Percentiles rank a stretch among this genome's conserved stretches.
Conservation (phyloP, 2,797 vertebrate species). For the Chaunax sp. region DNA sequence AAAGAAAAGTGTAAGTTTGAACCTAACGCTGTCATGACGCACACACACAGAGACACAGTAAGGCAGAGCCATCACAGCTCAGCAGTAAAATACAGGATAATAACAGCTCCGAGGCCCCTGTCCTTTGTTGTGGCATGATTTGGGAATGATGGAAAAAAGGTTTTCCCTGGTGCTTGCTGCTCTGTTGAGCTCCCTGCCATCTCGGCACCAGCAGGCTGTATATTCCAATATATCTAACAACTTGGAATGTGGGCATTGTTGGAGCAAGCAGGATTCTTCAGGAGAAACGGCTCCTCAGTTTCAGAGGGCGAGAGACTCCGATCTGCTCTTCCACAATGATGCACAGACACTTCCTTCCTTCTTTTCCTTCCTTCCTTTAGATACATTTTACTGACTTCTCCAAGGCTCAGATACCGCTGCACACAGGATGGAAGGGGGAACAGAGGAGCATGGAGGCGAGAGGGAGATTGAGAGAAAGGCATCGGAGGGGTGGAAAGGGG, state of each 20-base stretch:
- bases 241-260: slow-evolving; percentile 48
- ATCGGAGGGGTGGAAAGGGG: slow-evolving; percentile 44
- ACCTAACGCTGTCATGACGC: slow-evolving; percentile 50
- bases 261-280: slow-evolving; percentile 37
- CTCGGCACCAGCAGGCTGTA: slow-evolving; percentile 69
- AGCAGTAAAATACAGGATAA: slow-evolving; percentile 77
- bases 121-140: slow-evolving; percentile 83
- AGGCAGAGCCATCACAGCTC: slow-evolving; percentile 63
- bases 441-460: slow-evolving; percentile 25
- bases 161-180: slow-evolving; percentile 59
- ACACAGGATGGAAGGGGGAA: slow-evolving; percentile 27
- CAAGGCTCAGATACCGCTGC: slow-evolving; percentile 18
- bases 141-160: slow-evolving; percentile 73
- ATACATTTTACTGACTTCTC: slow-evolving; percentile 34
- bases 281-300: slow-evolving; percentile 50
- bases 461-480: slow-evolving; percentile 42
- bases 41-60: slow-evolving; percentile 17
- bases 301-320: slow-evolving; percentile 43
- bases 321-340: slow-evolving; percentile 20
- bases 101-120: slow-evolving; percentile 63
- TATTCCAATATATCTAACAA: slow-evolving; percentile 72
- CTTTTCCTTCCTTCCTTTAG: slow-evolving; percentile 9
- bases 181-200: slow-evolving; percentile 61
- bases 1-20: slow-evolving; percentile 47
- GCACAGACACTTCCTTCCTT: neutral